phyloP scores from a whole-genome alignment of 2,113 vertebrate genomes.

The Neopipo cinnamomea region DNA sequence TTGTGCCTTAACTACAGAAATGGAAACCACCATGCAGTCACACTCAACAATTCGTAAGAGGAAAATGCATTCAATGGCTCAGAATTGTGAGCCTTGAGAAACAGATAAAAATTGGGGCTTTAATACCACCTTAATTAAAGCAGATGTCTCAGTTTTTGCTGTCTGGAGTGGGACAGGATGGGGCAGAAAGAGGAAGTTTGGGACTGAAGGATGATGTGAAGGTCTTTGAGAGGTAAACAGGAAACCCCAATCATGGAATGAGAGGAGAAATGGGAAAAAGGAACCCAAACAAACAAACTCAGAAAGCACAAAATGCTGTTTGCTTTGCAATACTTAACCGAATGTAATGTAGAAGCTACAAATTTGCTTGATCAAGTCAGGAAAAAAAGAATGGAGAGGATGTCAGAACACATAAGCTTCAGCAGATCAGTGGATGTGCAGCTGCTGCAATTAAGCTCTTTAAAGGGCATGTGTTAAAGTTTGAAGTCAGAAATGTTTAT shows the following conservation, averaged over 20 bases:
- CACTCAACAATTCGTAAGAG: not conserved
- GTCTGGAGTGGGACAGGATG: not conserved
- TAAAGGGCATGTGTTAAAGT: constrained; percentile 32
- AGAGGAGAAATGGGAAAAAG: not conserved
- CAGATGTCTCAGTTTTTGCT: not conserved
- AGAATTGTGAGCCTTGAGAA: not conserved
- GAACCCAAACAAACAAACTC: not conserved
- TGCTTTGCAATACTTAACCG: constrained; percentile 14
- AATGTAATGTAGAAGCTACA: constrained; percentile 16
- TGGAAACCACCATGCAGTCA: not conserved
- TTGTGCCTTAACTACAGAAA: not conserved
- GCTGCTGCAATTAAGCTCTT: constrained; percentile 51
- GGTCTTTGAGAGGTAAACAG: constrained; percentile 18
- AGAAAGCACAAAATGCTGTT: constrained; percentile 27
- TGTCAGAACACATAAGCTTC: constrained; percentile 17
- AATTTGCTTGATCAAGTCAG: constrained; percentile 38
- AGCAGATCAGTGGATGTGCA: constrained; percentile 37
- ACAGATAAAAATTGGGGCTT: not conserved
- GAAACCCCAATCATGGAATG: constrained; percentile 6
- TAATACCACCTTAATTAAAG: not conserved
- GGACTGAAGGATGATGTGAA: not conserved
- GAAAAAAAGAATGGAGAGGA: not conserved
- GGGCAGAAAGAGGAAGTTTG: not conserved
- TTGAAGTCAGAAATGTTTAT: constrained; percentile 38
- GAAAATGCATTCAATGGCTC: not conserved